phyloP scores from a whole-genome alignment of 2,888 invertebrate species.

The Bombylius discolor region DNA sequence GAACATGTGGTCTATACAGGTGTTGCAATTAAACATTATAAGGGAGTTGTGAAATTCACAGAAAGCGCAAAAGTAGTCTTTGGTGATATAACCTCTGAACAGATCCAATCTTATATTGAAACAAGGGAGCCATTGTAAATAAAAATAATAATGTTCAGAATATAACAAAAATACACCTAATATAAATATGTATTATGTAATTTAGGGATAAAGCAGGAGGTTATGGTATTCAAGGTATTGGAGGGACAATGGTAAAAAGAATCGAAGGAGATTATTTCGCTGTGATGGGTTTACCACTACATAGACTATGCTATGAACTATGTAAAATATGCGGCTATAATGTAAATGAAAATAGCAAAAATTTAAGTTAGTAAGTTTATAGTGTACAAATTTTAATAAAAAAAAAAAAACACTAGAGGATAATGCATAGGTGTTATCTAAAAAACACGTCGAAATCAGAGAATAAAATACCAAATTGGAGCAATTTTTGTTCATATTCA shows the following conservation, averaged over 20 bases:
- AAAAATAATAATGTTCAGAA: slow-evolving; percentile 25
- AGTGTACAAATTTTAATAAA: no score
- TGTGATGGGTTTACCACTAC: slow-evolving; percentile 77
- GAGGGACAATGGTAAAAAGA: slow-evolving; percentile 66
- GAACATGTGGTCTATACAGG: slow-evolving; percentile 80
- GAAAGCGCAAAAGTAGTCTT: slow-evolving; percentile 75
- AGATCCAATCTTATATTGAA: slow-evolving; percentile 71
- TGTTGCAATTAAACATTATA: slow-evolving; percentile 57
- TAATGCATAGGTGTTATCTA: no score
- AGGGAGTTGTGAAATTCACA: slow-evolving; percentile 53
- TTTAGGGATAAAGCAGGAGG: slow-evolving; percentile 78
- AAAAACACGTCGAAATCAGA: no score
- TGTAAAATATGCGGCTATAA: slow-evolving; percentile 35
- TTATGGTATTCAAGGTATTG: slow-evolving; percentile 78
- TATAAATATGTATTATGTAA: not conserved
- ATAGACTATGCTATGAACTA: slow-evolving; percentile 42
- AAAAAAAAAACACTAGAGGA: no score
- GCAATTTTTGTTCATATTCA: no score
- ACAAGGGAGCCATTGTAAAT: slow-evolving; percentile 82
- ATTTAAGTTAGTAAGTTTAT: no score
- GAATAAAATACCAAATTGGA: no score
- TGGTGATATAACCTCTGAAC: slow-evolving; percentile 55
- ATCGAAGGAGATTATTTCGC: slow-evolving; percentile 80
- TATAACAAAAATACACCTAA: not conserved
- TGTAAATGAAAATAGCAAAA: not conserved